Percentiles rank a stretch among this genome's conserved stretches.
Conservation (phyloP, 1,140 invertebrate species). For the Meteorus sp. region DNA sequence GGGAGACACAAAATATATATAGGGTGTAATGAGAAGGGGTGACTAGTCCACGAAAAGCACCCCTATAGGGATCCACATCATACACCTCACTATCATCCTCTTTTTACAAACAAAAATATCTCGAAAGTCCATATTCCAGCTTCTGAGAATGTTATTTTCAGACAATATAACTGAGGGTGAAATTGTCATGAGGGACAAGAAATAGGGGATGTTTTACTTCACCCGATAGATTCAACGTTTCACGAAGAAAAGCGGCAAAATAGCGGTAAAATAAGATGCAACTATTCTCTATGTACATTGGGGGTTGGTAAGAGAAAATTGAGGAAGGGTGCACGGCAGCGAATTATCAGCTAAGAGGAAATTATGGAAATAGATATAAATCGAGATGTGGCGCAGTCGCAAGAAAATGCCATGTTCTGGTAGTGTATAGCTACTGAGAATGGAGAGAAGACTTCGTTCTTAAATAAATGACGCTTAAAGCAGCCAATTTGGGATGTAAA, state of each 20-base stretch:
- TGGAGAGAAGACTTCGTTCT: slow-evolving; percentile 16
- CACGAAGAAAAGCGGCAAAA: too few species aligned
- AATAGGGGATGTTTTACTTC: too few species aligned
- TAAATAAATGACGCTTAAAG: slow-evolving; percentile 43
- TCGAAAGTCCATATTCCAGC: too few species aligned
- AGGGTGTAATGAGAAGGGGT: neutral
- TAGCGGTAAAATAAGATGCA: too few species aligned
- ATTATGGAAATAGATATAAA: slow-evolving; percentile 10
- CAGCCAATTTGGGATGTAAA: slow-evolving; percentile 47
- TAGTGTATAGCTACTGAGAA: neutral
- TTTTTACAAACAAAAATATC: too few species aligned
- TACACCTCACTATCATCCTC: too few species aligned
- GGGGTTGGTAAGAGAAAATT: neutral
- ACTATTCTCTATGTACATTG: neutral
- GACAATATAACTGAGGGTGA: too few species aligned
- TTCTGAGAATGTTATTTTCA: too few species aligned
- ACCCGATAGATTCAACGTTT: too few species aligned
- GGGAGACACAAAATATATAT: slow-evolving; percentile 3
- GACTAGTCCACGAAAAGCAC: neutral
- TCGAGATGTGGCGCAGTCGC: neutral
- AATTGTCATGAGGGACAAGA: too few species aligned
- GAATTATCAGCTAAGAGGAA: slow-evolving; percentile 7
- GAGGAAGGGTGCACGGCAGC: neutral
- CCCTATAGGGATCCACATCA: neutral
- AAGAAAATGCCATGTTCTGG: too few species aligned